A percentile compares a stretch with the other conserved stretches of the same genome.
These are phyloP conservation scores for Anagyrus pseudococci DNA, from an alignment of 2,888 invertebrate genomes.

Conservation along the genomic window DNA sequence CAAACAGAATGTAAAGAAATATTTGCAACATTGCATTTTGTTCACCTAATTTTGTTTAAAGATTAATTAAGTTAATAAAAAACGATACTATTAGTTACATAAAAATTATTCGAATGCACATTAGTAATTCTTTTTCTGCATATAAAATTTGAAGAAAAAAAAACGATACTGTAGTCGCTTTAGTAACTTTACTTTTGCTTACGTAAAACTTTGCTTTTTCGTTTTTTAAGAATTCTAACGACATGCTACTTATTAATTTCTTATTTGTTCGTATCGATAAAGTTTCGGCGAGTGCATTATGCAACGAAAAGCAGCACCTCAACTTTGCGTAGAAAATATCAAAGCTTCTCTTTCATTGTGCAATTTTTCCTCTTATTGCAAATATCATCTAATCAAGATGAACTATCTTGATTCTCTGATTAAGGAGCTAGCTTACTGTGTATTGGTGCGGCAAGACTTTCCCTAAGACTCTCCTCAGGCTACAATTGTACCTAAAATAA, in stretches of 20 bases:
- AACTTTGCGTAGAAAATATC: conserved; percentile 27
- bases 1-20: conserved; percentile 37
- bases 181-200: conserved; percentile 37
- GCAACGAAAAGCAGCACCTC: conserved; percentile 24
- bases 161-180: conserved; percentile 31
- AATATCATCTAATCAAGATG: conserved; percentile 21
- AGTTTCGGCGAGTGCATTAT: conserved; percentile 15
- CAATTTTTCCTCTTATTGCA: conserved; percentile 26
- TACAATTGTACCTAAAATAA: conserved; percentile 69
- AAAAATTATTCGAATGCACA: conserved; percentile 34
- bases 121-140: too few species aligned
- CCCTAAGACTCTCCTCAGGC: conserved; percentile 57
- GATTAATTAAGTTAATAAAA: too few species aligned
- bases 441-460: conserved; percentile 51
- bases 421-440: conserved; percentile 45
- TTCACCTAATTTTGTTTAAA: too few species aligned
- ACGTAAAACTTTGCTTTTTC: conserved; percentile 7
- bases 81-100: conserved; percentile 36
- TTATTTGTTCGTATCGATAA: conserved; percentile 1
- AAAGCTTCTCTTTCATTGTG: conserved; percentile 16
- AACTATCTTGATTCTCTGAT: conserved; percentile 26
- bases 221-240: not conserved
- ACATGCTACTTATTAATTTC: not conserved
- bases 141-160: conserved; percentile 21
- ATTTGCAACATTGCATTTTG: conserved; percentile 32